phyloP scores from a whole-genome alignment of 2,888 invertebrate genomes.

The Hydriomena furcata region DNA sequence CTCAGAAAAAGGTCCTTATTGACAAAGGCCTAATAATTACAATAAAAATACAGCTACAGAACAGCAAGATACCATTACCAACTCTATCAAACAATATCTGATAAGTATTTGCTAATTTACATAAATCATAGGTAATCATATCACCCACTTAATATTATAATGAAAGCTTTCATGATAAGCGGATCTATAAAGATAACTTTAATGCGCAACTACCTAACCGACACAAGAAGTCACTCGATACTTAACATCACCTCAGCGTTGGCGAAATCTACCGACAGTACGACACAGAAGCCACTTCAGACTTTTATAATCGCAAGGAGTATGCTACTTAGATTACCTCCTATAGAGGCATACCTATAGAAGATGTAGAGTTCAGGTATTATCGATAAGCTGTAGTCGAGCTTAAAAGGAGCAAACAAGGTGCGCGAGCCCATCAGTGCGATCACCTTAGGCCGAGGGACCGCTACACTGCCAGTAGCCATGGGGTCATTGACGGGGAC shows the following conservation, averaged over 20 bases:
- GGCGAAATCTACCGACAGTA: constrained; percentile 8
- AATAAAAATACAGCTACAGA: too few relatives aligned
- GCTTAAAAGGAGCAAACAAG: constrained; percentile 62
- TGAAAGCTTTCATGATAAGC: constrained; percentile 9
- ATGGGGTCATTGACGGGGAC: constrained; percentile 65
- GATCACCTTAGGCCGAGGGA: constrained; percentile 45
- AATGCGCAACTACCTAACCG: neutral
- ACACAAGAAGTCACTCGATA: constrained; percentile 7
- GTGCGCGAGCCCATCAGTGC: constrained; percentile 60
- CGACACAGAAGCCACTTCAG: constrained; percentile 13
- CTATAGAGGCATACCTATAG: constrained; percentile 9
- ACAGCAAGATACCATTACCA: too few relatives aligned
- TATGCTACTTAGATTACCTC: constrained; percentile 6
- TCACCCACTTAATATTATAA: neutral
- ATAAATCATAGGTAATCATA: neutral
- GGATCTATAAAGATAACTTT: constrained; percentile 4
- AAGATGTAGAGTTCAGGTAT: constrained; percentile 15
- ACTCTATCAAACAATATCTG: too few relatives aligned
- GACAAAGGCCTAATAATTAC: too few relatives aligned
- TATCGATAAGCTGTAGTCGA: constrained; percentile 47
- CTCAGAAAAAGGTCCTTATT: too few relatives aligned
- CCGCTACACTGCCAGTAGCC: constrained; percentile 57
- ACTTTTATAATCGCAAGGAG: neutral
- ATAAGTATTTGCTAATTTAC: neutral
- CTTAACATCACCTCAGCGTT: neutral